Evolutionary conservation across 2,113 vertebrate genomes (phyloP).

Genomic region (Microcebus lehilahytsara): DNA sequence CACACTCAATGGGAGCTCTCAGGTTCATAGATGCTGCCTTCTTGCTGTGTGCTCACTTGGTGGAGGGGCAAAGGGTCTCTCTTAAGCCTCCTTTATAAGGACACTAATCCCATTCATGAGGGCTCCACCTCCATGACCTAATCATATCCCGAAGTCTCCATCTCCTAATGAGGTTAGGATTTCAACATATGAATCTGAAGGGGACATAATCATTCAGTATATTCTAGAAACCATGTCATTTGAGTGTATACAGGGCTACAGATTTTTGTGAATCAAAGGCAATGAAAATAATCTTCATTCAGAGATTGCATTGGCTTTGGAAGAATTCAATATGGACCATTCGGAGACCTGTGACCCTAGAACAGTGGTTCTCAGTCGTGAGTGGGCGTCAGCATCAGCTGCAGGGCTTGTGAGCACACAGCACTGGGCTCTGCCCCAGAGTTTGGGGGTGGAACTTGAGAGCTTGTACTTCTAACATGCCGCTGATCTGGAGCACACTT

Average conservation of each 20-base stretch:
- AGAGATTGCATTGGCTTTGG: background rate
- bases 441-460: too few species aligned
- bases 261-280: background rate
- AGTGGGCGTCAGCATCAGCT: background rate
- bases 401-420: background rate
- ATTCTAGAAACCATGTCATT: background rate
- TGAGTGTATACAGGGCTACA: background rate
- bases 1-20: background rate
- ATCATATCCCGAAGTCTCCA: background rate
- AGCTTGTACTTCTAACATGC: background rate
- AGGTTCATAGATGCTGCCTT: background rate
- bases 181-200: background rate
- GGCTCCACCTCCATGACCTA: background rate
- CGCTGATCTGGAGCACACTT: background rate
- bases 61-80: background rate
- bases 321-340: background rate
- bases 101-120: too few species aligned
- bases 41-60: too few species aligned
- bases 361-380: background rate
- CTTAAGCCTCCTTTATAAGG: background rate
- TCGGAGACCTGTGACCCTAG: background rate
- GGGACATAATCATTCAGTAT: background rate
- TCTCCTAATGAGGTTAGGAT: background rate
- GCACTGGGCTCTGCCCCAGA: fast-evolving
- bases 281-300: background rate